Evolutionary conservation across 53 echinoderm and acorn worm genomes (phyloP).

Genomic region (Echinarachnius parma): DNA sequence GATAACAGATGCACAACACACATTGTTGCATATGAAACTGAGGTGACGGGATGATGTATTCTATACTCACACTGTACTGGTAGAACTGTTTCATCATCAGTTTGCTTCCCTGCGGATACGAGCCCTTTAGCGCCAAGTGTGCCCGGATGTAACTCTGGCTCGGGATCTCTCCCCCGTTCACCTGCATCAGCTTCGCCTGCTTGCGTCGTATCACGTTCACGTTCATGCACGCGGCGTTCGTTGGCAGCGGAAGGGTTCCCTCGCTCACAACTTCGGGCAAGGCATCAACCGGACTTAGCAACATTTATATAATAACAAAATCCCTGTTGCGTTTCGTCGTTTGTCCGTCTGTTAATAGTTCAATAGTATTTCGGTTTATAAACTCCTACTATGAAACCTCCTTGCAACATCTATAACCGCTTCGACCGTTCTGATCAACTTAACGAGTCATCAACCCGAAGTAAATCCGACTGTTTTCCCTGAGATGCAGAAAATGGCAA

Average conservation of each 20-base stretch:
- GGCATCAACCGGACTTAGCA: slow-evolving; percentile 43
- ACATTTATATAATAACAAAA: slow-evolving; percentile 30
- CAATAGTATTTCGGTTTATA: neutral
- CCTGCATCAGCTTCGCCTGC: slow-evolving; percentile 27
- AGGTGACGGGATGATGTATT: too few relatives aligned
- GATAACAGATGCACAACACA: too few relatives aligned
- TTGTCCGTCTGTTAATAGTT: neutral
- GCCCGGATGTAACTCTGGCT: slow-evolving; percentile 41
- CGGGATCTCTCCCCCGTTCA: slow-evolving; percentile 36
- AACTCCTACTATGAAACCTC: too few relatives aligned
- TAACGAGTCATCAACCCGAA: slow-evolving; percentile 1
- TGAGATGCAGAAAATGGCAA: too few relatives aligned
- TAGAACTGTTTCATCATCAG: slow-evolving; percentile 41
- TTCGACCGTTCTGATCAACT: neutral
- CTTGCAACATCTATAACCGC: neutral
- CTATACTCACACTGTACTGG: slow-evolving; percentile 40
- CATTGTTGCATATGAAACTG: too few relatives aligned
- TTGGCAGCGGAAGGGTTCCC: neutral
- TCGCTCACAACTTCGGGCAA: slow-evolving; percentile 28
- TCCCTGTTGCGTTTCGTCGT: slow-evolving; percentile 2
- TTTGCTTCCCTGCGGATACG: slow-evolving; percentile 41
- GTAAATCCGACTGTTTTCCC: too few relatives aligned
- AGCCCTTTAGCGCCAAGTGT: slow-evolving; percentile 43
- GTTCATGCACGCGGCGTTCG: slow-evolving; percentile 40
- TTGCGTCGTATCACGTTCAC: slow-evolving; percentile 35